Evolutionary conservation across 1,140 invertebrate genomes (phyloP).

Genomic region (Meloidogyne hapla): DNA sequence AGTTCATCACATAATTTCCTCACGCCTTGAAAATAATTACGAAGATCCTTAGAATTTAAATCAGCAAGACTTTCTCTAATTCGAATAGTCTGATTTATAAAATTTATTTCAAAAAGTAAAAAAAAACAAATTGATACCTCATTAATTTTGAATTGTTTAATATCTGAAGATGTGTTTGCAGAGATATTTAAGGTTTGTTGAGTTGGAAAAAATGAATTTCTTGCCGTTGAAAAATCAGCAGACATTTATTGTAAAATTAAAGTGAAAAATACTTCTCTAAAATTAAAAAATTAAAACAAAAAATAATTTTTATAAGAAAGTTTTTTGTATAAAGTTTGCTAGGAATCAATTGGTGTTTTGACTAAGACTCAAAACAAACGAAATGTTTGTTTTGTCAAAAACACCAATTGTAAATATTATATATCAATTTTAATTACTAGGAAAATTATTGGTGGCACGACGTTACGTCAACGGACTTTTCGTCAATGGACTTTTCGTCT

Average conservation of each 20-base stretch:
- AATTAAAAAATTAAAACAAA: too few relatives aligned
- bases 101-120: background rate
- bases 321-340: too few relatives aligned
- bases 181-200: background rate
- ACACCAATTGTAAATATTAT: too few relatives aligned
- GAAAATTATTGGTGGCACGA: too few relatives aligned
- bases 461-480: too few relatives aligned
- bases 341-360: too few relatives aligned
- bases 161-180: background rate
- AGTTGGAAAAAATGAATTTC: background rate
- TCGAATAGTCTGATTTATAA: constrained; percentile 26
- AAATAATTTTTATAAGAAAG: too few relatives aligned
- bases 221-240: background rate
- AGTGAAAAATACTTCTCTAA: too few relatives aligned
- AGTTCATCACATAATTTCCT: constrained; percentile 30
- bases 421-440: too few relatives aligned
- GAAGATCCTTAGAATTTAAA: constrained; percentile 35
- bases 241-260: background rate
- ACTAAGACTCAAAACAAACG: too few relatives aligned
- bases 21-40: constrained; percentile 32
- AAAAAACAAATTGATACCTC: background rate
- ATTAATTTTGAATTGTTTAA: background rate
- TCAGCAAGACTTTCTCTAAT: constrained; percentile 25
- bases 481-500: too few relatives aligned
- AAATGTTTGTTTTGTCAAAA: too few relatives aligned